phyloP scores from a whole-genome alignment of 2,888 invertebrate genomes.

The Meiosimyza decipiens region DNA sequence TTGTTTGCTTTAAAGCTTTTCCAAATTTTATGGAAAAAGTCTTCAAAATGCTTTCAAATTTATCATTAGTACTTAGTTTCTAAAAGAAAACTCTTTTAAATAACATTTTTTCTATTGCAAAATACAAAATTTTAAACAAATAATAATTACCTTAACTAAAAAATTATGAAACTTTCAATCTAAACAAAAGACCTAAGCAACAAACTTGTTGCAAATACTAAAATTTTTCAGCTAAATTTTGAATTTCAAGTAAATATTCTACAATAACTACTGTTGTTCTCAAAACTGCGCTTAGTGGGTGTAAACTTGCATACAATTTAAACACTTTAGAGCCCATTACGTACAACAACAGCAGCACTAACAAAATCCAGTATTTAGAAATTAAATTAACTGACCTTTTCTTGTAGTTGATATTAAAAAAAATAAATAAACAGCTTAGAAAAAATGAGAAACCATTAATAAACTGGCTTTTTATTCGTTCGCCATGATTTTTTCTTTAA shows the following conservation, averaged over 20 bases:
- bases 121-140: no score
- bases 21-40: no score
- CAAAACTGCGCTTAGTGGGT: no score
- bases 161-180: neutral
- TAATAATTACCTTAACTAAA: no score
- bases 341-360: neutral
- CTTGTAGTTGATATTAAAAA: neutral
- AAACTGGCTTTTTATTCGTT: neutral
- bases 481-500: no score
- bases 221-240: neutral
- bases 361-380: neutral
- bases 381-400: neutral
- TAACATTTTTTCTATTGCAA: no score
- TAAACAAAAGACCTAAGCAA: slow-evolving; percentile 12
- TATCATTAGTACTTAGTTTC: no score
- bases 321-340: no score
- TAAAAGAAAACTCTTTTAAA: no score
- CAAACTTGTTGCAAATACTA: neutral
- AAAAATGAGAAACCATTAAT: neutral
- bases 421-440: neutral
- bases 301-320: no score
- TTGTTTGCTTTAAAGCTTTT: no score
- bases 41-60: no score
- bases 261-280: neutral
- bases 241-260: neutral